Percentiles rank a stretch among this genome's conserved stretches.
Evolutionary conservation across 2,888 invertebrate genomes (phyloP).

Genomic region (Scotopteryx bipunctaria): DNA sequence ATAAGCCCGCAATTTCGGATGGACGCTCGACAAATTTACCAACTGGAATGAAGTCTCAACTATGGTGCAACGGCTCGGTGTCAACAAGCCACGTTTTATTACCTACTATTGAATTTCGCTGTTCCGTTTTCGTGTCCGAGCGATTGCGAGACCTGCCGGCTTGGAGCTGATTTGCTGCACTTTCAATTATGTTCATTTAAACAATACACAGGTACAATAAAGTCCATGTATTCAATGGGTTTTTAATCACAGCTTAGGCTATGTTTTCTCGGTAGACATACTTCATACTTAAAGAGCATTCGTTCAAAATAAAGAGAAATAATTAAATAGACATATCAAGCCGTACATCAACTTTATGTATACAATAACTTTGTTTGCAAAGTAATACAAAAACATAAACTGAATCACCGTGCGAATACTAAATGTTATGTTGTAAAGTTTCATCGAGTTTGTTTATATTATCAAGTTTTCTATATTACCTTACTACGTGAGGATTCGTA

Average conservation of each 20-base stretch:
- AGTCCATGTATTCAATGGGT: too few species aligned
- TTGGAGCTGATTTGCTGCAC: constrained; percentile 27
- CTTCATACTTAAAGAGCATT: too few species aligned
- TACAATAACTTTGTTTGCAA: constrained; percentile 1
- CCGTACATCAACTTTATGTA: not conserved
- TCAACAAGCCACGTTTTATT: constrained; percentile 77
- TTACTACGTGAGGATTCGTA: constrained; percentile 14
- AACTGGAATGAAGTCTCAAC: constrained; percentile 76
- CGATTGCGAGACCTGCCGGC: constrained; percentile 25
- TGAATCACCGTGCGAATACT: not conserved
- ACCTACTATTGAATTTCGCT: constrained; percentile 70
- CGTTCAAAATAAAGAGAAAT: too few species aligned
- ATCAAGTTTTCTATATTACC: constrained; percentile 10
- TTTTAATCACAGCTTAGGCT: too few species aligned
- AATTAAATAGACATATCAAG: too few species aligned
- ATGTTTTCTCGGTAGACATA: too few species aligned
- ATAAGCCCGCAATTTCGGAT: constrained; percentile 75
- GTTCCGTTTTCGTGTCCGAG: constrained; percentile 56
- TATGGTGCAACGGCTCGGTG: constrained; percentile 63
- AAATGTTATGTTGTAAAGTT: constrained; percentile 7
- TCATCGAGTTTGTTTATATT: constrained; percentile 7
- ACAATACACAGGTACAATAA: constrained; percentile 15
- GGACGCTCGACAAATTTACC: constrained; percentile 76
- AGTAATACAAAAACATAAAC: not conserved
- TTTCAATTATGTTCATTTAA: constrained; percentile 28